Evolutionary conservation across 1,140 invertebrate genomes (phyloP).

Genomic region (Formica exsecta): DNA sequence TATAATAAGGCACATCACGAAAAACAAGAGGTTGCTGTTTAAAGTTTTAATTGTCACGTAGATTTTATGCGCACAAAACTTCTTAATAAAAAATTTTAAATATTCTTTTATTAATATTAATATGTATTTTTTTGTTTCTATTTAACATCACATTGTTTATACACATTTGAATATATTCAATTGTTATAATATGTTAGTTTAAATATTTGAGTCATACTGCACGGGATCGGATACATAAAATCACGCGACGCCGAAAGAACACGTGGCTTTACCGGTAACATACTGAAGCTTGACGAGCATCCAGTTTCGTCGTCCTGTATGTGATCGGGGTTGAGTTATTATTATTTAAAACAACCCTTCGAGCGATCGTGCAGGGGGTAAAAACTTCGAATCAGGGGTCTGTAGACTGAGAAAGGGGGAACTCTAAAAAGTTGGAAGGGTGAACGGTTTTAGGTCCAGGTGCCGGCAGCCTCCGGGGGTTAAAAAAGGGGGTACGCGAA

Average conservation of each 20-base stretch:
- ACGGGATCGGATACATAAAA: constrained; percentile 29
- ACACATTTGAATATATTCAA: not conserved
- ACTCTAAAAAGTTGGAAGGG: constrained; percentile 85
- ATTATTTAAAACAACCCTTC: constrained; percentile 87
- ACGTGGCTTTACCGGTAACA: constrained; percentile 78
- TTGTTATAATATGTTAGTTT: constrained; percentile 6
- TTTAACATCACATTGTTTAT: not conserved
- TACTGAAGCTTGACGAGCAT: constrained; percentile 77
- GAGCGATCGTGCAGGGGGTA: constrained; percentile 79
- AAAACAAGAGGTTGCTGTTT: not conserved
- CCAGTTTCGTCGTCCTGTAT: constrained; percentile 73
- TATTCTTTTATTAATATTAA: not conserved
- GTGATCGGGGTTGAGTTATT: constrained; percentile 80
- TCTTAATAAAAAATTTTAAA: not conserved
- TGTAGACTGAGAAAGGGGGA: constrained; percentile 78
- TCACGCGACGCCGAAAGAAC: constrained; percentile 64
- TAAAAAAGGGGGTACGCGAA: constrained; percentile 79
- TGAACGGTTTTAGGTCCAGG: constrained; percentile 84
- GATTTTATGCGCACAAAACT: not conserved
- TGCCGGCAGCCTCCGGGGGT: constrained; percentile 78
- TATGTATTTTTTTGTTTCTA: not conserved
- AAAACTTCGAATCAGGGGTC: constrained; percentile 76
- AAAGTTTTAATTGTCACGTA: not conserved
- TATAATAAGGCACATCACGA: not conserved
- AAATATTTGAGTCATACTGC: not conserved